Conservation (phyloP, 2,113 vertebrate species). For the Etheostoma cragini region DNA sequence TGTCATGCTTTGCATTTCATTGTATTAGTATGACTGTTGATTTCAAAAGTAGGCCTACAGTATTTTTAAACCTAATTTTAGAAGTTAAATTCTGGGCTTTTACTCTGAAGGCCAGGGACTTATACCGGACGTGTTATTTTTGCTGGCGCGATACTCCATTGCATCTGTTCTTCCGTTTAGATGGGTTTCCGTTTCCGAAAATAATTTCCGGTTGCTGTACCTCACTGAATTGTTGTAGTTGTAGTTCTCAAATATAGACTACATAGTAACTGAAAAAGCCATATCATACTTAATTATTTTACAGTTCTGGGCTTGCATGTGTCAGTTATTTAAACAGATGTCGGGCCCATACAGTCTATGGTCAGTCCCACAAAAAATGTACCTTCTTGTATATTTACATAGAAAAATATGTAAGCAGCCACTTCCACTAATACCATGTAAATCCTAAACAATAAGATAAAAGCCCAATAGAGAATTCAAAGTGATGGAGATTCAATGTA, state of each 20-base stretch:
- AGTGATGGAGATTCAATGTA: not conserved
- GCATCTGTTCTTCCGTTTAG: slow-evolving; percentile 58
- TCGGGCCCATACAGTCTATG: too few relatives aligned
- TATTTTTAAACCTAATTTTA: not conserved
- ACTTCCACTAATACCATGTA: not conserved
- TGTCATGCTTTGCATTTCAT: not conserved
- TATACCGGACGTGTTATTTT: slow-evolving; percentile 31
- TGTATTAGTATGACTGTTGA: not conserved
- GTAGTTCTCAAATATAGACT: slow-evolving; percentile 57
- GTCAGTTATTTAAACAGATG: not conserved
- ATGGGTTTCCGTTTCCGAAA: slow-evolving; percentile 71
- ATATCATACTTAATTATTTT: not conserved
- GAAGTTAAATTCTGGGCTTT: not conserved
- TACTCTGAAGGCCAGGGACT: slow-evolving; percentile 40
- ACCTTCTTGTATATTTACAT: too few relatives aligned
- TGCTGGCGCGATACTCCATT: slow-evolving; percentile 38
- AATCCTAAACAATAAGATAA: not conserved
- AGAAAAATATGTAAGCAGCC: too few relatives aligned
- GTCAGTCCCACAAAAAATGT: not conserved
- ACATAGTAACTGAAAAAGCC: not conserved
- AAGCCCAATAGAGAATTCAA: not conserved
- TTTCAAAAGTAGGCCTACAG: not conserved
- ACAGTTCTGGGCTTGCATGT: not conserved
- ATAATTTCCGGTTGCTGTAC: slow-evolving; percentile 47
- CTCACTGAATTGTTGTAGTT: slow-evolving; percentile 48